phyloP scores from a whole-genome alignment of 2,113 vertebrate genomes.

The Gulo gulo region DNA sequence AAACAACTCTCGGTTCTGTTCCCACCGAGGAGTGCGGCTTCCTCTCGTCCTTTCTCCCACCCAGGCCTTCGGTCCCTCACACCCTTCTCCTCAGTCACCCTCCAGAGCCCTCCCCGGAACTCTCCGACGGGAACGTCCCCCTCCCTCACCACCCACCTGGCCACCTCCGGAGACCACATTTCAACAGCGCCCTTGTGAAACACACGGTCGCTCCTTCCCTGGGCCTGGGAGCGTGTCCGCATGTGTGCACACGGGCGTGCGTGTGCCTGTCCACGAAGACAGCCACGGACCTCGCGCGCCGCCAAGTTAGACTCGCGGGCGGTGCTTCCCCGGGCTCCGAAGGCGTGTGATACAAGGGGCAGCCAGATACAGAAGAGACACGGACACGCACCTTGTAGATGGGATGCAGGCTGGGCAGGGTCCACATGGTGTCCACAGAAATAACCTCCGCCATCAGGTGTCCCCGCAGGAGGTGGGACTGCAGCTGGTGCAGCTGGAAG shows the following conservation, averaged over 20 bases:
- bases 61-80: background rate
- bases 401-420: slow-evolving; percentile 85
- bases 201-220: background rate
- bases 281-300: background rate
- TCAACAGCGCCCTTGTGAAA: background rate
- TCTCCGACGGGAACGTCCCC: no score
- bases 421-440: slow-evolving; percentile 83
- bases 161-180: background rate
- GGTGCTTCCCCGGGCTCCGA: background rate
- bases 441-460: slow-evolving; percentile 84
- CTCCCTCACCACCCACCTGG: background rate
- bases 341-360: background rate
- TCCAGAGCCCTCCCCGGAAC: no score
- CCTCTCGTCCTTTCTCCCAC: background rate
- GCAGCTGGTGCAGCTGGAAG: slow-evolving; percentile 86
- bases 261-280: background rate
- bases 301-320: no score
- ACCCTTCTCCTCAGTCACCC: background rate
- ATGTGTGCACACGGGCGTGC: no score
- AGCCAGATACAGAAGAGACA: background rate
- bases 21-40: background rate
- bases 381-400: slow-evolving; percentile 81
- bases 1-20: background rate
- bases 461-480: slow-evolving; percentile 84
- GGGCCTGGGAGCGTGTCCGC: background rate